Base-by-base conservation (phyloP, 2,888 invertebrate genomes). In the Cremastinae sp. region DNA sequence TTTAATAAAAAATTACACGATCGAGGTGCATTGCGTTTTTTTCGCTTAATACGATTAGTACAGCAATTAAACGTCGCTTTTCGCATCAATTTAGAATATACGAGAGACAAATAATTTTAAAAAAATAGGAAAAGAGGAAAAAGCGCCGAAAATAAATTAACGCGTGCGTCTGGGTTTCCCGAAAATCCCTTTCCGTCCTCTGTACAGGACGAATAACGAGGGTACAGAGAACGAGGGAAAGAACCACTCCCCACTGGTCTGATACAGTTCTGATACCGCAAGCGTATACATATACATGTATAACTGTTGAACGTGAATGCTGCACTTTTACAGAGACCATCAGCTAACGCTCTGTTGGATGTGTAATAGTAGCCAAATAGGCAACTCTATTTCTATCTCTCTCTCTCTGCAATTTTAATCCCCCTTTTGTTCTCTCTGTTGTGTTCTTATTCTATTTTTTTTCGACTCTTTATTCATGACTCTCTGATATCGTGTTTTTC, bases 331-430 rank as follows among this genome's bases (percentile, higher is more conserved):
- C 14, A 37, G 41, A 47, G 47, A 41, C 14, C 5, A 35, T 43
- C 28, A 62, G n/a, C n/a, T n/a, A n/a, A n/a, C n/a, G 64, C 65
- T 75, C 78, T 73, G 72, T 66, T 74, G 69, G 77, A 70, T 71
- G 69, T 70, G 62, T 74, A n/a, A n/a, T n/a, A n/a, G n/a, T 69
- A 75, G 56, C 72, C 61, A 75, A 79, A 71, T 72, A 74, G 70
- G 43, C 69, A 71, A 69, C 62, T 61, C 62, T 69, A 74, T 79
- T 56, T 37, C 70, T 53, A 66, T 66, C 70, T 70, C 53, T 65
- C 53, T 49, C n/a, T n/a, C n/a, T n/a, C n/a, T n/a, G n/a, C n/a
- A n/a, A n/a, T n/a, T n/a, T n/a, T n/a, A n/a, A n/a, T n/a, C n/a
- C n/a, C n/a, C n/a, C n/a, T n/a, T n/a, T n/a, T n/a, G n/a, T n/a